These are phyloP conservation scores for Aix galericulata DNA, from an alignment of 2,113 vertebrate genomes.

Conservation along the genomic window DNA sequence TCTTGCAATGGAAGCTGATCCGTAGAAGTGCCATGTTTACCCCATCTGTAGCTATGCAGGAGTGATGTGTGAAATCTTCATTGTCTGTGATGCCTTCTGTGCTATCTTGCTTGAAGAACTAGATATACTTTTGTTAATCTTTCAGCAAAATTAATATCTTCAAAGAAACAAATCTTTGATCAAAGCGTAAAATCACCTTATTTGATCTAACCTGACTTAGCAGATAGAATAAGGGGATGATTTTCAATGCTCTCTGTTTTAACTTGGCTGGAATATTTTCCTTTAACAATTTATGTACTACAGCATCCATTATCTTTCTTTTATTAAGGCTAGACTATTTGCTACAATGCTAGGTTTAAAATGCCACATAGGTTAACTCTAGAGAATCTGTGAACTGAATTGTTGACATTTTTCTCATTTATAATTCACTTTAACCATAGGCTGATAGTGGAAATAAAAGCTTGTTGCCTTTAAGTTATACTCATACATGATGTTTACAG, in stretches of 20 bases:
- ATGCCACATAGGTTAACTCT: not conserved
- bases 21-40: not conserved
- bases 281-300: not conserved
- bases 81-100: not conserved
- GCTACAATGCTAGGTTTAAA: slow-evolving; percentile 9
- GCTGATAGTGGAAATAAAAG: not conserved
- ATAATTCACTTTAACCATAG: not conserved
- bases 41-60: not conserved
- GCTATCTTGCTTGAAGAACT: not conserved
- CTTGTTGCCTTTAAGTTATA: not conserved
- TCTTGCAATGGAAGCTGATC: not conserved
- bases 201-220: slow-evolving; percentile 26
- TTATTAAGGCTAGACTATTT: slow-evolving; percentile 13
- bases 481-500: not conserved
- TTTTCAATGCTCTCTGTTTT: not conserved
- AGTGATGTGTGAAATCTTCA: not conserved
- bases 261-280: not conserved
- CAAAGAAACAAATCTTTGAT: slow-evolving; percentile 28
- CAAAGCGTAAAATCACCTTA: slow-evolving; percentile 1
- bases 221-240: not conserved
- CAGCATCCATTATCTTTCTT: slow-evolving; percentile 20
- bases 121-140: not conserved
- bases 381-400: not conserved
- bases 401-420: not conserved
- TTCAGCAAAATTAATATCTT: not conserved